phyloP scores from a whole-genome alignment of 2,888 invertebrate species.

The Zeuzera pyrina region DNA sequence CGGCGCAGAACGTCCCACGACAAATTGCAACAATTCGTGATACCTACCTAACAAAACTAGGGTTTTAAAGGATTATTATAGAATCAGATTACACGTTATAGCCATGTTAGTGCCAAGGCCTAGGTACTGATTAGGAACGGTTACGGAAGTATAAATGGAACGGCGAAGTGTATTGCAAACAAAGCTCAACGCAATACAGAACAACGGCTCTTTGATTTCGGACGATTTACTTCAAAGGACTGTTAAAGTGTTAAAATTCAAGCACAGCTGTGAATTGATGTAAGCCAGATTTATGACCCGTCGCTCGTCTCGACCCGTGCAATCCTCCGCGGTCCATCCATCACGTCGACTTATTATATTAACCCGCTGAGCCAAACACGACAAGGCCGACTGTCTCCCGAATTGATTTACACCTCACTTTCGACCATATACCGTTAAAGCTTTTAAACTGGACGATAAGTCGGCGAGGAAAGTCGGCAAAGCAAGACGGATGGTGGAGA shows the following conservation, averaged over 20 bases:
- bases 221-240: too few relatives aligned
- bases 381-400: conserved; percentile 29
- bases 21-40: conserved; percentile 50
- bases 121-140: conserved; percentile 6
- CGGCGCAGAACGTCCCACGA: conserved; percentile 15
- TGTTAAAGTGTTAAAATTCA: too few relatives aligned
- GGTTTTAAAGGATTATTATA: conserved; percentile 46
- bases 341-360: conserved; percentile 32
- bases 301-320: conserved; percentile 18
- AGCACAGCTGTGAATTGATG: too few relatives aligned
- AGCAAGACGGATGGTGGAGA: conserved; percentile 45
- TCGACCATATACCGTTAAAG: conserved; percentile 57
- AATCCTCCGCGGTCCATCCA: conserved; percentile 25
- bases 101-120: too few relatives aligned
- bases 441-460: conserved; percentile 50
- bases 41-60: conserved; percentile 28
- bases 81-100: conserved; percentile 42
- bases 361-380: conserved; percentile 28
- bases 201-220: too few relatives aligned
- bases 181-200: too few relatives aligned
- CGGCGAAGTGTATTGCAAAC: conserved; percentile 2
- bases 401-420: conserved; percentile 62
- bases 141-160: conserved; percentile 2
- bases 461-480: conserved; percentile 45
- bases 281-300: conserved; percentile 16